Evolutionary conservation across 2,113 vertebrate genomes (phyloP).

Genomic region (Steatornis caripensis): DNA sequence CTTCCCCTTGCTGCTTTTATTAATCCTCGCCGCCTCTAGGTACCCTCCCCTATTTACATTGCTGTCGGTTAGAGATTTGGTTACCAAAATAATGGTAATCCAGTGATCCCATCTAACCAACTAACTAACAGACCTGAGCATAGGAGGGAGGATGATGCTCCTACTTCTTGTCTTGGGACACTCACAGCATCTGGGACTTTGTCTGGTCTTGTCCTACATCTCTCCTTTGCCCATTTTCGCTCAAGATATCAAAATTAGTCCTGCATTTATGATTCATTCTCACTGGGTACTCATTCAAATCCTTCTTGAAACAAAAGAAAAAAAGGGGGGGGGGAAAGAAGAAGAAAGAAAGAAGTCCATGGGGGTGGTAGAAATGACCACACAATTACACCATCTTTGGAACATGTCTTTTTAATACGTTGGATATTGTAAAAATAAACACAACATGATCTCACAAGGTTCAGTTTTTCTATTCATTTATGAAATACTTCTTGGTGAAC

Average conservation of each 20-base stretch:
- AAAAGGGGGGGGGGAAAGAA: accelerated
- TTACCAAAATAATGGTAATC: not conserved
- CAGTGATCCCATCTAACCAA: not conserved
- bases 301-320: not conserved
- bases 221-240: not conserved
- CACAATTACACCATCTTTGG: not conserved
- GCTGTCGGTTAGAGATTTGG: not conserved
- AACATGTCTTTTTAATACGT: not conserved
- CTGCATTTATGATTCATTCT: not conserved
- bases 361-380: not conserved
- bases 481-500: not conserved
- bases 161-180: not conserved
- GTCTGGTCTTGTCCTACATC: not conserved
- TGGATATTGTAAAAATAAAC: not conserved
- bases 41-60: not conserved
- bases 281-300: not conserved
- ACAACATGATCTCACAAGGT: not conserved
- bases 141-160: not conserved
- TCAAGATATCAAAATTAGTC: not conserved
- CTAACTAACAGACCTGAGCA: not conserved
- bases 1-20: not conserved
- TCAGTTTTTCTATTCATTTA: not conserved
- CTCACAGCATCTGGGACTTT: not conserved
- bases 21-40: not conserved
- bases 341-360: too few species aligned